Conservation (phyloP, 2,113 vertebrate genomes). For the Macaca mulatta region DNA sequence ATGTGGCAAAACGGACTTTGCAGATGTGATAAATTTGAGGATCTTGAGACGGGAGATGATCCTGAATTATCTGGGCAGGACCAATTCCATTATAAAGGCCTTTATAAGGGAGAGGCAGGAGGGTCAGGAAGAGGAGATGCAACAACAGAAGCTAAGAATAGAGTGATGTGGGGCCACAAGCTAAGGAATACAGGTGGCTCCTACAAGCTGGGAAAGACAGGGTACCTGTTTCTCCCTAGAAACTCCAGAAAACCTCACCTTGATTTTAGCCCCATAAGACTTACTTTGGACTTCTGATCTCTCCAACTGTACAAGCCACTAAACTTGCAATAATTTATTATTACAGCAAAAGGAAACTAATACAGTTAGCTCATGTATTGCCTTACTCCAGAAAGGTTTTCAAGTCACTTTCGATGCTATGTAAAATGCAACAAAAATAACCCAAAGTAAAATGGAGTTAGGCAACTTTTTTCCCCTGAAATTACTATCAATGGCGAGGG, state of each 20-base stretch:
- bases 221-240: background rate
- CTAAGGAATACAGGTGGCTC: background rate
- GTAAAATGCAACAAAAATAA: background rate
- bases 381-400: background rate
- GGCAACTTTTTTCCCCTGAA: background rate
- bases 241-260: background rate
- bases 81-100: background rate
- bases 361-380: background rate
- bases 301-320: background rate
- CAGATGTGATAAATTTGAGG: background rate
- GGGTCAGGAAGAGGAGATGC: background rate
- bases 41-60: background rate
- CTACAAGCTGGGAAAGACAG: background rate
- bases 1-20: background rate
- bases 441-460: background rate
- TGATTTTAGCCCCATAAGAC: background rate
- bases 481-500: background rate
- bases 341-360: background rate
- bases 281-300: background rate
- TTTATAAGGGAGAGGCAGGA: background rate
- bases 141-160: background rate
- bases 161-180: rapidly evolving
- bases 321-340: background rate
- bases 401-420: background rate
- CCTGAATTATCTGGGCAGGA: background rate